phyloP scores from a whole-genome alignment of 2,888 invertebrate species.

The Cephus runcator region DNA sequence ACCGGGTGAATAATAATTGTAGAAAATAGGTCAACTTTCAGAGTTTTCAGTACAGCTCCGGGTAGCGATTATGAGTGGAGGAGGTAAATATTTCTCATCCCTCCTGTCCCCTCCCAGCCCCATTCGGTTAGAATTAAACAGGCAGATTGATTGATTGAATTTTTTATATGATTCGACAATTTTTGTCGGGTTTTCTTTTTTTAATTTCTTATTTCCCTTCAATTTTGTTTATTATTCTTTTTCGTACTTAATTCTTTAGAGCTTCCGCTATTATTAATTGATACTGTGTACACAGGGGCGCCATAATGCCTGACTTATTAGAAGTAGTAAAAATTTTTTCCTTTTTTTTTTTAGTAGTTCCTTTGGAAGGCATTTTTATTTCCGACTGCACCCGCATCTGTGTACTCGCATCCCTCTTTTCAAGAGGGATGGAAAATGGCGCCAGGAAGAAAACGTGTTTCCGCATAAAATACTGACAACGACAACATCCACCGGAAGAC shows the following conservation, averaged over 20 bases:
- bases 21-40: background rate
- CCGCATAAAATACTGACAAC: background rate
- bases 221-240: too few relatives aligned
- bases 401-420: background rate
- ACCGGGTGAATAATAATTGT: background rate
- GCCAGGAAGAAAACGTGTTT: background rate
- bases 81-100: background rate
- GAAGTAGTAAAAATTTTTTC: too few relatives aligned
- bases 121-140: background rate
- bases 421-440: background rate
- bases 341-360: too few relatives aligned
- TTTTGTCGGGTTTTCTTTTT: background rate
- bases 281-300: background rate
- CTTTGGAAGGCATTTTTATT: too few relatives aligned
- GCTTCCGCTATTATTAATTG: background rate
- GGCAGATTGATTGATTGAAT: background rate
- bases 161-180: background rate
- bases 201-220: too few relatives aligned
- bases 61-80: background rate
- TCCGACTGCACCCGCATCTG: background rate
- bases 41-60: background rate
- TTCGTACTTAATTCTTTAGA: background rate
- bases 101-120: background rate
- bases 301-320: too few relatives aligned
- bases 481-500: conserved; percentile 10